A percentile compares a stretch with the other conserved stretches of the same genome.
These are phyloP conservation scores for Chelonus formosanus DNA, from an alignment of 2,888 invertebrate genomes.

Conservation along the genomic window DNA sequence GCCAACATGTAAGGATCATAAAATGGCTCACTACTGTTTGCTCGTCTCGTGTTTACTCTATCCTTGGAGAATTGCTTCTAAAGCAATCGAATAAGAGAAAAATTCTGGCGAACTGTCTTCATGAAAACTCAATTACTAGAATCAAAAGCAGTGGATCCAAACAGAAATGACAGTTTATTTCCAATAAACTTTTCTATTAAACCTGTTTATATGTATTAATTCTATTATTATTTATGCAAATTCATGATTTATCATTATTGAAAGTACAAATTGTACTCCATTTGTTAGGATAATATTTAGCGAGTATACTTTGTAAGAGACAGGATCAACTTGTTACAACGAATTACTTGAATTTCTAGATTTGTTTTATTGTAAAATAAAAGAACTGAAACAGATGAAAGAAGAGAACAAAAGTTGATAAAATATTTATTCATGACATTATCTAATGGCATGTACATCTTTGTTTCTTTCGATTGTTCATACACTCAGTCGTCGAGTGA, in stretches of 20 bases:
- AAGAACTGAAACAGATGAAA: not conserved
- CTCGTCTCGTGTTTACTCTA: constrained; percentile 38
- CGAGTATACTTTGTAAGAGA: no score
- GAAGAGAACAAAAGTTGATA: not conserved
- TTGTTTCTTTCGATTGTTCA: not conserved
- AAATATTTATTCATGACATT: constrained; percentile 14
- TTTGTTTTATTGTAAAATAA: no score
- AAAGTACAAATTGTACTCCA: no score
- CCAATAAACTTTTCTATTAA: no score
- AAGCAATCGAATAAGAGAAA: constrained; percentile 30
- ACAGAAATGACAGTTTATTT: no score
- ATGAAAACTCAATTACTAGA: constrained; percentile 41
- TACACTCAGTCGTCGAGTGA: constrained; percentile 13
- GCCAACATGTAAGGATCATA: constrained; percentile 36
- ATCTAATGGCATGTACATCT: not conserved
- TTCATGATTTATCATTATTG: no score
- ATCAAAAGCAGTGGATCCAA: not conserved
- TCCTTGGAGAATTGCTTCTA: constrained; percentile 26
- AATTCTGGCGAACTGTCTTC: constrained; percentile 23
- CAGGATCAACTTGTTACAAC: no score
- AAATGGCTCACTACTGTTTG: constrained; percentile 40
- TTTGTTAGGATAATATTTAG: no score
- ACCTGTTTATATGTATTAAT: no score
- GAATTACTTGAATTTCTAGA: no score
- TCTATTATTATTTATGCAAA: no score